Base-by-base conservation (phyloP, 2,797 vertebrate genomes). In the Rhadinocentrus ornatus region DNA sequence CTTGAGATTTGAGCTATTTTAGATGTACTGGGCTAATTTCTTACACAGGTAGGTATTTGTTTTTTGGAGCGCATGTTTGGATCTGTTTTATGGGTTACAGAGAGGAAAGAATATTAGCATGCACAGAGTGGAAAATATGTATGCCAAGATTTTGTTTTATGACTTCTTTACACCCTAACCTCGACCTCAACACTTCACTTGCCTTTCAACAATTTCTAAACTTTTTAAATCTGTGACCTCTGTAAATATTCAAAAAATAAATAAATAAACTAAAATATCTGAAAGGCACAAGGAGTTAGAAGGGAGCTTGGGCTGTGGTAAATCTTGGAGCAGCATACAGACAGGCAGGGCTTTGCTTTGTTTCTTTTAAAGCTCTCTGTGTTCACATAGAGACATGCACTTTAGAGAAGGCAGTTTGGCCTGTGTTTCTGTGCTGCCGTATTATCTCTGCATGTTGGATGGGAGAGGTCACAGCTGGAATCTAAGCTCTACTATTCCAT, bases 381-480 rank as follows among this genome's bases (percentile, higher is more conserved):
- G 60, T 18, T 85, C 66, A 34, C 67, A 24, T 57, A 66, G 61
- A 86, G 56, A 54, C 35, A 20, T 27, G 6, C n/a, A n/a, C n/a
- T n/a, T n/a, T n/a, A n/a, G n/a, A n/a, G n/a, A n/a, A n/a, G n/a
- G n/a, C n/a, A n/a, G 74, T 77, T 84, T 71, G 78, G 85, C 78
- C 82, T 66, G 66, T 74, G 69, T 81, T 81, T 78, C 64, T 69
- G 58, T 31, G 80, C 72, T 16, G 76, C 73, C 16, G 66, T 68
- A 69, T 90, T 88, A 82, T 90, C 82, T 86, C 84, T 78, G 80
- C 79, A 71, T 88, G 86, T 86, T 83, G 77, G 81, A 86, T 55
- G 58, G 78, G 66, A 84, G 88, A 90, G 87, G 90, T 92, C 89
- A 85, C 85, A 84, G 89, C 90, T 90, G 88, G 83, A 87, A 88